A percentile compares a stretch with the other conserved stretches of the same genome.
Conservation (phyloP, 2,113 vertebrate genomes). For the Struthidea cinerea region DNA sequence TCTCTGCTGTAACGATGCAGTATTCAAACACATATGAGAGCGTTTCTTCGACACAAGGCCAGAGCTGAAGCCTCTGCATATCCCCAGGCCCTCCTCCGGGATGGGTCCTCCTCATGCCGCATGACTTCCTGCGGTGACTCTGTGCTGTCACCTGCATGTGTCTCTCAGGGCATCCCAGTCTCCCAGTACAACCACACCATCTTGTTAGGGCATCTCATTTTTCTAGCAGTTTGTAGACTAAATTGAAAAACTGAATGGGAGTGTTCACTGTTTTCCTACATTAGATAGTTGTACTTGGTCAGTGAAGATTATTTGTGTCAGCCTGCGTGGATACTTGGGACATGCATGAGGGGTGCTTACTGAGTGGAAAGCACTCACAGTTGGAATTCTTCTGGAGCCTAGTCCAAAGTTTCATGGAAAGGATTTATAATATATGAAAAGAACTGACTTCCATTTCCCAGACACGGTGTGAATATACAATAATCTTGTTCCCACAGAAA, state of each 20-base stretch:
- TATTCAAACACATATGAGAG: conserved; percentile 49
- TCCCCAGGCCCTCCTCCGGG: neutral
- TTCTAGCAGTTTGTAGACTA: neutral
- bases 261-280: neutral
- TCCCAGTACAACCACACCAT: neutral
- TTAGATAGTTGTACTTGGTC: neutral
- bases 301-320: neutral
- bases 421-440: neutral
- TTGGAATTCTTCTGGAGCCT: neutral
- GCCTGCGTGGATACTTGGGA: neutral
- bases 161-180: neutral
- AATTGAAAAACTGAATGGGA: neutral
- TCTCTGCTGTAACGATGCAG: conserved; percentile 23
- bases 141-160: neutral
- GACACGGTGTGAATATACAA: neutral
- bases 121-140: neutral
- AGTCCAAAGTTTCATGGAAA: neutral
- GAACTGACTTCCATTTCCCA: neutral
- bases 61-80: neutral
- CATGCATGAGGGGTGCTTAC: no score
- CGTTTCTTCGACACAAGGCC: neutral
- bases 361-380: neutral
- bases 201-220: neutral
- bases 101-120: accelerated
- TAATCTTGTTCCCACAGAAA: neutral